phyloP scores from a whole-genome alignment of 2,113 vertebrate genomes.

The Arvicanthis niloticus region DNA sequence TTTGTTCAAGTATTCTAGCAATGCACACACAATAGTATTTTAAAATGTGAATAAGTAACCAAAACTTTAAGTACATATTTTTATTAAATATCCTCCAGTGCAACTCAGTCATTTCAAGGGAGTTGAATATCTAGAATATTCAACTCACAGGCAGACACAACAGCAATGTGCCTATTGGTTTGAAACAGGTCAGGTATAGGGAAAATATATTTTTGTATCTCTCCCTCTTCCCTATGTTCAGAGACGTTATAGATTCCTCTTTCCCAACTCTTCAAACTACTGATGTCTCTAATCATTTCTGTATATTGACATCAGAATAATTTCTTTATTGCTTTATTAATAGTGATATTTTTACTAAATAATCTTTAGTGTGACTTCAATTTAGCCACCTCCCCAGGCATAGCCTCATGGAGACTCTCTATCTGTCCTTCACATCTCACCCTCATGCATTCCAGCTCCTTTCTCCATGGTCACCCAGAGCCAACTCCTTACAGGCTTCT shows the following conservation, averaged over 20 bases:
- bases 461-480: background rate
- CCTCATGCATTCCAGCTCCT: too few species aligned
- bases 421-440: background rate
- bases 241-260: background rate
- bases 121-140: background rate
- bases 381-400: background rate
- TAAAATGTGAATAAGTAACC: constrained; percentile 67
- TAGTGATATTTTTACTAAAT: background rate
- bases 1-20: constrained; percentile 63
- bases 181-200: background rate
- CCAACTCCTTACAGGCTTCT: background rate
- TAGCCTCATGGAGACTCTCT: too few species aligned
- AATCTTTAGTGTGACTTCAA: background rate
- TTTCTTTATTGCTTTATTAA: constrained; percentile 11
- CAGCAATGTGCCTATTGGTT: background rate
- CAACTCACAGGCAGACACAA: constrained; percentile 50
- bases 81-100: background rate
- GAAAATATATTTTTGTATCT: background rate
- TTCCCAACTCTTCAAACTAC: background rate
- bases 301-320: background rate
- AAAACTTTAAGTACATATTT: background rate
- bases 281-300: background rate
- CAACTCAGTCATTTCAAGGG: background rate
- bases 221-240: background rate
- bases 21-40: constrained; percentile 52